phyloP scores from a whole-genome alignment of 1,140 invertebrate species.

The Drosophila lini region DNA sequence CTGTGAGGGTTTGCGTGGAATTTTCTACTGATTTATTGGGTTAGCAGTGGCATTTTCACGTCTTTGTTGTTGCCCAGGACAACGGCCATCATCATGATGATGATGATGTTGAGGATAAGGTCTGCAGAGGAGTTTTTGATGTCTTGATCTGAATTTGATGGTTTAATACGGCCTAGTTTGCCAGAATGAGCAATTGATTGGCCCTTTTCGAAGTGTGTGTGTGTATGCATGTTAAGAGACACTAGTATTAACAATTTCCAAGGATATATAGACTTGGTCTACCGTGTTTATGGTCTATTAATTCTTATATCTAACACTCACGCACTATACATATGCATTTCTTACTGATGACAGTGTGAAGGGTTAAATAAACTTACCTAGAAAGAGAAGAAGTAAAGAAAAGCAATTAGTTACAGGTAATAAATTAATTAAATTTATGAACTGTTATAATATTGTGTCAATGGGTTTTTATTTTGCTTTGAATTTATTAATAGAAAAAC shows the following conservation, averaged over 20 bases:
- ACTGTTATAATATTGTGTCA: neutral
- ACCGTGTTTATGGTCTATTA: conserved; percentile 13
- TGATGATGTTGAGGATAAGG: neutral
- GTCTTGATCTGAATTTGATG: conserved; percentile 47
- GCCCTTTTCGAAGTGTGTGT: neutral
- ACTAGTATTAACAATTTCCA: neutral
- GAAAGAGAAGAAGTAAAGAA: conserved; percentile 40
- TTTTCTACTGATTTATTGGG: conserved; percentile 72
- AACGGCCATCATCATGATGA: conserved; percentile 1
- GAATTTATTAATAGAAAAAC: neutral
- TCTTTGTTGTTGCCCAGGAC: conserved; percentile 9
- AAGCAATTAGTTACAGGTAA: conserved; percentile 11
- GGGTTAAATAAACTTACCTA: conserved; percentile 59
- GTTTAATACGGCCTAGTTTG: conserved; percentile 18
- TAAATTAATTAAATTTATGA: neutral
- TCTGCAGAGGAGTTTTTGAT: conserved; percentile 10
- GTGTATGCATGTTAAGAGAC: conserved; percentile 11
- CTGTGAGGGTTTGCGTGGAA: conserved; percentile 22
- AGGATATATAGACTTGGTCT: neutral
- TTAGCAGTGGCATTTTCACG: conserved; percentile 42
- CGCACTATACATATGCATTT: conserved; percentile 36
- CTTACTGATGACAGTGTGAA: conserved; percentile 5
- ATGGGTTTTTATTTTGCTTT: neutral
- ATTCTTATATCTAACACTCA: conserved; percentile 59
- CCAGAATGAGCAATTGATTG: conserved; percentile 48